phyloP scores from a whole-genome alignment of 1,140 invertebrate genomes.

The Heterodera carotae region DNA sequence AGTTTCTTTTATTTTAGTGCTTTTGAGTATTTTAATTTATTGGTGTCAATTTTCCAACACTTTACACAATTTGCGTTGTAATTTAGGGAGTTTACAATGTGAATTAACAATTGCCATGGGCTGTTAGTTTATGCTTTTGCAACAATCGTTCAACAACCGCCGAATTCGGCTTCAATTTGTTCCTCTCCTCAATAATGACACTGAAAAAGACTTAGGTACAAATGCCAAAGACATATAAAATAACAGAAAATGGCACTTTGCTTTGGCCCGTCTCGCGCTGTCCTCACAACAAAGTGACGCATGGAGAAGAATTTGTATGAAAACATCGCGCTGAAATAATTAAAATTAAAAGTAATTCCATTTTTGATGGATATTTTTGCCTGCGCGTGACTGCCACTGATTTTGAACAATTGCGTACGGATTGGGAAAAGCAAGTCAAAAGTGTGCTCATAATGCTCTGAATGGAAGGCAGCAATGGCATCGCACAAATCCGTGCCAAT shows the following conservation, averaged over 20 bases:
- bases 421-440: constrained; percentile 68
- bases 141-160: constrained; percentile 42
- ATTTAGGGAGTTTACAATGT: background rate
- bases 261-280: constrained; percentile 37
- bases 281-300: constrained; percentile 66
- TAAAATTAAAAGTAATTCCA: constrained; percentile 14
- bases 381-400: constrained; percentile 71
- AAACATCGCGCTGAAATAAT: constrained; percentile 66
- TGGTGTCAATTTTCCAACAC: too few relatives aligned
- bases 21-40: too few relatives aligned
- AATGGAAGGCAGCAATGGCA: constrained; percentile 66
- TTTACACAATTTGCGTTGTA: background rate
- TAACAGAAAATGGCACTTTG: constrained; percentile 20
- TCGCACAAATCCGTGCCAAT: constrained; percentile 65
- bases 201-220: constrained; percentile 39
- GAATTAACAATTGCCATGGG: background rate
- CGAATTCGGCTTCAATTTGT: constrained; percentile 36
- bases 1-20: too few relatives aligned
- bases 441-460: constrained; percentile 63
- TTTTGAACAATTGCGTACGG: constrained; percentile 66
- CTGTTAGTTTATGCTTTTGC: constrained; percentile 32
- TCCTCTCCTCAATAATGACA: constrained; percentile 42
- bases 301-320: constrained; percentile 67
- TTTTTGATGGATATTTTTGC: constrained; percentile 48
- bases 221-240: background rate